Conservation (phyloP, 2,888 invertebrate genomes). For the Galeruca laticollis region DNA sequence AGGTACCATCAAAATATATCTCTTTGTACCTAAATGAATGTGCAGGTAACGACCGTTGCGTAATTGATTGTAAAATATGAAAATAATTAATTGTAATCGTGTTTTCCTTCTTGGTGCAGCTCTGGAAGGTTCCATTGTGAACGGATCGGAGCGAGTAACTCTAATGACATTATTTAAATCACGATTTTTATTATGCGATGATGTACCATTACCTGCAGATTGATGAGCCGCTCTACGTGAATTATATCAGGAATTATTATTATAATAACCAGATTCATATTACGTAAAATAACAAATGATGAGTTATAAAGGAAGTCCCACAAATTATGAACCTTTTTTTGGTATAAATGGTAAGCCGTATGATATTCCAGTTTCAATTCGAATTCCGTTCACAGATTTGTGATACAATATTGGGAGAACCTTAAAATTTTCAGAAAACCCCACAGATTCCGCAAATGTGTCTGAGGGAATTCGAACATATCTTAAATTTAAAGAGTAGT, state of each 20-base stretch:
- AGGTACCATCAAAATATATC: slow-evolving; percentile 12
- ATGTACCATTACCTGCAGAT: neutral
- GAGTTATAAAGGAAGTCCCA: neutral
- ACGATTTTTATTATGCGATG: slow-evolving; percentile 30
- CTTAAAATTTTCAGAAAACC: too few relatives aligned
- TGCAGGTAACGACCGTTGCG: slow-evolving; percentile 34
- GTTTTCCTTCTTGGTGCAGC: slow-evolving; percentile 31
- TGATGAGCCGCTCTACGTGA: neutral
- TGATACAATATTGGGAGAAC: too few relatives aligned
- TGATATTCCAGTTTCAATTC: too few relatives aligned
- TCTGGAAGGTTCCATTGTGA: slow-evolving; percentile 1
- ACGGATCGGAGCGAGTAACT: slow-evolving; percentile 2
- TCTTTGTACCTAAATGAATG: slow-evolving; percentile 26
- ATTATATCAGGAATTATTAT: neutral
- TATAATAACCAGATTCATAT: neutral
- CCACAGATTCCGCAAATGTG: too few relatives aligned
- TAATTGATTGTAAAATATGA: slow-evolving; percentile 43
- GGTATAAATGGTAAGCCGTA: too few relatives aligned
- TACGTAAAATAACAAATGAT: slow-evolving; percentile 7
- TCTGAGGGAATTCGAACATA: too few relatives aligned
- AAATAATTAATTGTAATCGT: slow-evolving; percentile 42
- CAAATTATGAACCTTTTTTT: too few relatives aligned
- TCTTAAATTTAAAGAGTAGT: too few relatives aligned
- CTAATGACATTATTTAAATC: slow-evolving; percentile 37
- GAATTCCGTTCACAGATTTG: too few relatives aligned